Evolutionary conservation across 2,888 invertebrate genomes (phyloP).

Genomic region (Hirtodrosophila alboralis): DNA sequence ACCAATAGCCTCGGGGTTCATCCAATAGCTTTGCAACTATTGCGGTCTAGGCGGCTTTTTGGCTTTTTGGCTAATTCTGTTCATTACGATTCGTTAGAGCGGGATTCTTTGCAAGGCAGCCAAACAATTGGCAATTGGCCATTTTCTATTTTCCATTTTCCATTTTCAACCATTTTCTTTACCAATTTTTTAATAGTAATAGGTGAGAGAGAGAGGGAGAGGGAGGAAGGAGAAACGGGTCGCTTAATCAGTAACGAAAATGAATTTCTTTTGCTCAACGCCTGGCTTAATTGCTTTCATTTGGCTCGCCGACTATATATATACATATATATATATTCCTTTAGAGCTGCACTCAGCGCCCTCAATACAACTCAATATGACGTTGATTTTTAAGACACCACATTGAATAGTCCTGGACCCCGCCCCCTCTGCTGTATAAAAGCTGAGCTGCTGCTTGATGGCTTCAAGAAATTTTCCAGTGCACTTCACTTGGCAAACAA

Average conservation of each 20-base stretch:
- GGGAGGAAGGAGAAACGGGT: not conserved
- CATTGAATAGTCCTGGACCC: slow-evolving; percentile 6
- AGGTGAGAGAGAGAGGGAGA: too few relatives aligned
- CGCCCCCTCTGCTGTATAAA: not conserved
- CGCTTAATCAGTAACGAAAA: slow-evolving; percentile 60
- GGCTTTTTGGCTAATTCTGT: slow-evolving; percentile 59
- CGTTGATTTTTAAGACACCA: slow-evolving; percentile 72
- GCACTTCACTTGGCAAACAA: slow-evolving; percentile 82
- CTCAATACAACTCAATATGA: slow-evolving; percentile 63
- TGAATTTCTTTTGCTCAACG: slow-evolving; percentile 45
- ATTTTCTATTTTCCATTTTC: slow-evolving; percentile 23
- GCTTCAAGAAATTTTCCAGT: slow-evolving; percentile 79
- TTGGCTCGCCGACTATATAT: slow-evolving; percentile 41
- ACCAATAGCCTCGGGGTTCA: too few relatives aligned
- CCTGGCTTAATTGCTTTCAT: slow-evolving; percentile 76
- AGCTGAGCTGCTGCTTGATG: slow-evolving; percentile 51
- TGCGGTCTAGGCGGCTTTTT: slow-evolving; percentile 32
- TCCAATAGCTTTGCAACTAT: slow-evolving; percentile 1
- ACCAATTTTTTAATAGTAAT: slow-evolving; percentile 21
- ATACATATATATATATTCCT: too few relatives aligned
- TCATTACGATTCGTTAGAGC: slow-evolving; percentile 72
- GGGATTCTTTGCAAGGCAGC: slow-evolving; percentile 37
- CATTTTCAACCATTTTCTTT: slow-evolving; percentile 1
- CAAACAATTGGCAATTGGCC: slow-evolving; percentile 44
- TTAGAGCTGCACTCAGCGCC: slow-evolving; percentile 25